Conservation (phyloP, 2,113 vertebrate genomes). For the Panthera leo region DNA sequence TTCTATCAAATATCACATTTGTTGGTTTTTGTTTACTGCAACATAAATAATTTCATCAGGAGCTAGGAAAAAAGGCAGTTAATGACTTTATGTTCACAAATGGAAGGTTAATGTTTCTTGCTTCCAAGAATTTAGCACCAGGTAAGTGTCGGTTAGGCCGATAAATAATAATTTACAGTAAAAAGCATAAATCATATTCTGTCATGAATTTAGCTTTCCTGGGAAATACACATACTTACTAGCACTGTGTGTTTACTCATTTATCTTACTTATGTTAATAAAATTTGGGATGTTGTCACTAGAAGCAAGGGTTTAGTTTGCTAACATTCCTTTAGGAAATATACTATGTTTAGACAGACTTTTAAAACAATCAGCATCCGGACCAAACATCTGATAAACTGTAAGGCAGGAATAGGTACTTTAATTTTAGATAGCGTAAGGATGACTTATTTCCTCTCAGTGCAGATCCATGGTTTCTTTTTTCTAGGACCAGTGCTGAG, state of each 20-base stretch:
- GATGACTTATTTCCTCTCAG: slow-evolving; percentile 74
- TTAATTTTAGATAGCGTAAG: slow-evolving; percentile 73
- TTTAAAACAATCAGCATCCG: slow-evolving; percentile 78
- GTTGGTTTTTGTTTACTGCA: neutral
- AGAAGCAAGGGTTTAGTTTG: slow-evolving; percentile 62
- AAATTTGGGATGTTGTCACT: slow-evolving; percentile 65
- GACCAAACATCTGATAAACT: slow-evolving; percentile 69
- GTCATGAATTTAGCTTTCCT: neutral
- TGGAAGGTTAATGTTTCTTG: neutral
- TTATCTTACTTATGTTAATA: slow-evolving; percentile 60
- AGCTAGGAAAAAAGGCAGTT: neutral
- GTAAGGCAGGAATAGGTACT: slow-evolving; percentile 73
- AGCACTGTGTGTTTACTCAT: slow-evolving; percentile 18
- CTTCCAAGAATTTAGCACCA: neutral
- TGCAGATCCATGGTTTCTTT: slow-evolving; percentile 1
- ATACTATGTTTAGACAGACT: slow-evolving; percentile 77
- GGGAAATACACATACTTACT: neutral
- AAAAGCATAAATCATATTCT: neutral
- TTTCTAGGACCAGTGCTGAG: neutral
- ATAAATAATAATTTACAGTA: slow-evolving; percentile 34
- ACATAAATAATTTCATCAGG: neutral
- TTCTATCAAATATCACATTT: neutral
- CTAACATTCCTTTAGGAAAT: slow-evolving; percentile 64
- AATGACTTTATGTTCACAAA: neutral
- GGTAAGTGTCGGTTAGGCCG: neutral